Percentiles rank a stretch among this genome's conserved stretches.
These are phyloP conservation scores for Noctua comes DNA, from an alignment of 2,888 invertebrate genomes.

Conservation along the genomic window DNA sequence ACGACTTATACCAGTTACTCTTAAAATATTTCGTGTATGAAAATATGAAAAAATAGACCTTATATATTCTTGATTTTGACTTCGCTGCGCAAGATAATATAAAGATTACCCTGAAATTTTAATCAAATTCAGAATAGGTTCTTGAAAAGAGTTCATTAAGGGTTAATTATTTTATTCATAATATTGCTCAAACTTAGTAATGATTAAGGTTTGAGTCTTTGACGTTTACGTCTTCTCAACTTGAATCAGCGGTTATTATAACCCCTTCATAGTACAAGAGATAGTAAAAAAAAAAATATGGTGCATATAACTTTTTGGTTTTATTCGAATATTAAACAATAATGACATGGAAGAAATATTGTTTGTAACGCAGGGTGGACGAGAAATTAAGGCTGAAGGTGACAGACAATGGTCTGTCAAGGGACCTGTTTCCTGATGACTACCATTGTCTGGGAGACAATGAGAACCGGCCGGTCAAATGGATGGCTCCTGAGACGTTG, in stretches of 20 bases:
- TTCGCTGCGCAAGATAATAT: background rate
- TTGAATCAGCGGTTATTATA: background rate
- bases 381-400: conserved; percentile 95
- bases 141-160: background rate
- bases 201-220: background rate
- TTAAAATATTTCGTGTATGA: too few relatives aligned
- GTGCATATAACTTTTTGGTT: background rate
- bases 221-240: background rate
- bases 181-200: background rate
- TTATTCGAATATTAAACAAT: background rate
- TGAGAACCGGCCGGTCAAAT: conserved; percentile 98
- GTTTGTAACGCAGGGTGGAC: conserved; percentile 90
- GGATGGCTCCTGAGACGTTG: conserved; percentile 97
- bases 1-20: too few relatives aligned
- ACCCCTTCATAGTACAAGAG: background rate
- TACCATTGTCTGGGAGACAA: conserved; percentile 98
- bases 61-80: too few relatives aligned
- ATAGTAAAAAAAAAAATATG: background rate
- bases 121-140: background rate
- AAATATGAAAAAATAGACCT: too few relatives aligned
- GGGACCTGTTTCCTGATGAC: conserved; percentile 97
- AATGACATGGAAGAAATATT: background rate
- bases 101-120: background rate
- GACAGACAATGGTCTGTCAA: conserved; percentile 96
- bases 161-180: background rate